Evolutionary conservation across 2,888 invertebrate genomes (phyloP), one percentile per base, ranked within the genome.

Genomic region (Drosophila dives): DNA sequence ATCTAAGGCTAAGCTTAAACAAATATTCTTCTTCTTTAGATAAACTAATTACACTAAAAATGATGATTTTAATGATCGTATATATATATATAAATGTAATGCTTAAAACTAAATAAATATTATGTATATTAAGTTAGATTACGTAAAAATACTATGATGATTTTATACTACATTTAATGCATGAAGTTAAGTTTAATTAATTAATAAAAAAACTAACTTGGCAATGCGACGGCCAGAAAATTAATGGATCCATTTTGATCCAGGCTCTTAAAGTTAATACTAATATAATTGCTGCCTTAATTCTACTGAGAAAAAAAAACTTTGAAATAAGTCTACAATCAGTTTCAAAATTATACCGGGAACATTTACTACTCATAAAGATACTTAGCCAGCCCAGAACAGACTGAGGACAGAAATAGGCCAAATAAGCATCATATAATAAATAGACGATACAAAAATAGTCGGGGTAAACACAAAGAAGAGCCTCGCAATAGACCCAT

Each of bases 1-100:
- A 55, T 29, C 59, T 64, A 78, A 78, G 26, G 58, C 75, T 77
- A 80, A 64, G 75, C 80, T 75, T 66, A 77, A 64, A 54, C 56
- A 45, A 61, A 36, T 54, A 17, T 32, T 20, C 29, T 29, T 29
- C 49, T n/a, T 50, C 50, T 12, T 49, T 12, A 26, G 26, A 26
- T 38, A 15, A 38, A 51, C 17, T 60, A 56, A 42, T 29, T 62
- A 58, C 42, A 55, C 64, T 77, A 79, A 29, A 54, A 59, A 73
- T 62, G 32, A 58, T 32, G 38, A 58, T 54, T 59, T 59, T 32
- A 26, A 59, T 64, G 51, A 63, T 38, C 23, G 42, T 0, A 2
- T 23, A 2, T 51, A 51, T 59, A 49, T 55, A 36, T 36, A 40
- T 45, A 62, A 34, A 53, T 23, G 3, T 53, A 51, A 17, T n/a